Evolutionary conservation across 2,113 vertebrate genomes (phyloP).

Genomic region (Rhea pennata): DNA sequence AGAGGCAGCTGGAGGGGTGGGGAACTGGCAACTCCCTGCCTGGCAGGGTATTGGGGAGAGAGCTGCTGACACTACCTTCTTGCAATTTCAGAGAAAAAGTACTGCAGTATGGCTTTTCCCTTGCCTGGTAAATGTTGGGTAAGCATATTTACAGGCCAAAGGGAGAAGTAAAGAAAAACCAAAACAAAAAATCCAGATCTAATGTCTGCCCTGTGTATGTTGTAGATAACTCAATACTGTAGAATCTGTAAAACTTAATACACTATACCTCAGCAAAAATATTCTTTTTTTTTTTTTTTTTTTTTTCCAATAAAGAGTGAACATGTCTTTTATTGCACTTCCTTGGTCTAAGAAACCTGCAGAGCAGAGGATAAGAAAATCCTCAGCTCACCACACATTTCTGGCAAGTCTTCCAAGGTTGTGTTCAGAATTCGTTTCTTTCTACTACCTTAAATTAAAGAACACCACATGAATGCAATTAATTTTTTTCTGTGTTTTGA

Average conservation of each 20-base stretch:
- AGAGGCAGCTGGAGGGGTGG: conserved; percentile 40
- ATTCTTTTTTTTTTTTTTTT: background rate
- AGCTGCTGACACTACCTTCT: background rate
- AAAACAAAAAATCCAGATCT: background rate
- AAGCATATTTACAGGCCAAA: background rate
- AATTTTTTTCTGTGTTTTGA: background rate
- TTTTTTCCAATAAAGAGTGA: background rate
- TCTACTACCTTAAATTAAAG: background rate
- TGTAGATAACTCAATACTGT: background rate
- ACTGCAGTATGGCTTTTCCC: background rate
- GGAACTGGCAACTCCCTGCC: background rate
- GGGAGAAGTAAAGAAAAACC: background rate
- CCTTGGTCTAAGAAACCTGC: background rate
- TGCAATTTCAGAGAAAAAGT: background rate
- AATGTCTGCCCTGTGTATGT: background rate
- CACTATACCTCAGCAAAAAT: background rate
- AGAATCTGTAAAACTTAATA: background rate
- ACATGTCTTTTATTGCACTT: background rate
- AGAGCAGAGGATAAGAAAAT: background rate
- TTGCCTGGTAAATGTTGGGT: background rate
- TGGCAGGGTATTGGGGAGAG: background rate
- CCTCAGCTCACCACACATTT: background rate
- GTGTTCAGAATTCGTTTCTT: background rate
- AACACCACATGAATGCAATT: background rate
- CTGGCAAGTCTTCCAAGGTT: background rate